Conservation (phyloP, 2,888 invertebrate genomes). For the Platynereis dumerilii region DNA sequence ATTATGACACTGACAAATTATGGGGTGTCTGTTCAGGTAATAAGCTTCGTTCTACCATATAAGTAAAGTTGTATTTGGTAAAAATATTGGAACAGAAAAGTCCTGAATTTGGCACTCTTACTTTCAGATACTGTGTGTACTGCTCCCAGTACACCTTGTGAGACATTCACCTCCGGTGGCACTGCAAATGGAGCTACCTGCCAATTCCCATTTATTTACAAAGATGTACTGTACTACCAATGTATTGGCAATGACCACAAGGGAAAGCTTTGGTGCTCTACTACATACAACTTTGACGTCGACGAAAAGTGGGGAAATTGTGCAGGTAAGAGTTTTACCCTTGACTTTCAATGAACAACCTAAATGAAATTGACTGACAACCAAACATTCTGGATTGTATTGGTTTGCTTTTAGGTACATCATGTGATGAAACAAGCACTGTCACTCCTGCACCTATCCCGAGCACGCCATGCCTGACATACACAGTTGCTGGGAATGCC, state of each 20-base stretch:
- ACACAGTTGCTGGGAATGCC: conserved; percentile 20
- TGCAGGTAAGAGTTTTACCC: conserved; percentile 4
- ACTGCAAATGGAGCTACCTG: conserved; percentile 16
- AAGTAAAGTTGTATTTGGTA: too few species aligned
- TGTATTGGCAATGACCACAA: conserved; percentile 9
- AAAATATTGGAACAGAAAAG: too few species aligned
- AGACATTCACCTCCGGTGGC: conserved; percentile 9
- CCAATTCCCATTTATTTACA: conserved; percentile 19
- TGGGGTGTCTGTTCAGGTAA: conserved; percentile 14
- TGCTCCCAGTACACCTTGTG: background rate
- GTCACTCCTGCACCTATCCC: background rate
- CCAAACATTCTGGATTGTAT: too few species aligned
- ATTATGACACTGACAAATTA: conserved; percentile 22
- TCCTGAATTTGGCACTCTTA: too few species aligned
- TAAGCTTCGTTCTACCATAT: too few species aligned
- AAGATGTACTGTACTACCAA: background rate
- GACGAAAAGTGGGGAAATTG: conserved; percentile 17
- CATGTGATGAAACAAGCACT: background rate
- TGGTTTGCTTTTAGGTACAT: too few species aligned
- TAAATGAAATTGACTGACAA: too few species aligned
- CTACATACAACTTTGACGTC: conserved; percentile 19
- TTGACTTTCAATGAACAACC: too few species aligned
- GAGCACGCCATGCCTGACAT: background rate
- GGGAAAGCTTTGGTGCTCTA: conserved; percentile 18
- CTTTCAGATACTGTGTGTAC: too few species aligned